Base-by-base conservation (phyloP, 2,888 invertebrate species). In the Tethea ocularis region DNA sequence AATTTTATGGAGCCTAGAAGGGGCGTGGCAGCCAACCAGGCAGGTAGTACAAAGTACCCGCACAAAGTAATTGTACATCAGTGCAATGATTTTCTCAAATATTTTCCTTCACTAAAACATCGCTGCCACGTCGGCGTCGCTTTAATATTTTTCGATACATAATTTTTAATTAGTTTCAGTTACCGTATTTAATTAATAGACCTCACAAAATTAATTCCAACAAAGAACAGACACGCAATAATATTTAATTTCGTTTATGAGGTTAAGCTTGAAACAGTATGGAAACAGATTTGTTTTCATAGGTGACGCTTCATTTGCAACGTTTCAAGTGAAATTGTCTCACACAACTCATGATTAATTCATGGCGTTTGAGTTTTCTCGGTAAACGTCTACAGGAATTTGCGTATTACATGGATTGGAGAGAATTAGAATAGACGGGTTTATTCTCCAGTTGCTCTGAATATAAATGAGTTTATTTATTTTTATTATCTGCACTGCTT, bases 331-430 rank as follows among this genome's bases (percentile, higher is more conserved):
- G 59, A 61, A 59, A 67, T 67, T 66, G 66, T 73, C 62, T 63
- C 64, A 67, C 60, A 60, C 54, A 55, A 8, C 71, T 74, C 73
- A 74, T 76, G 71, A 67, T 68, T 74, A 69, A 76, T 76, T 74
- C 75, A 76, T 56, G 59, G 56, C 56, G 51, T 38, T 59, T 26
- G 51, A 56, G 51, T 38, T 58, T 55, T 57, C 54, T 33, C 33
- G 13, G 54, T 22, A 20, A 53, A 20, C 33, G 15, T 29, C 17
- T n/a, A 8, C 33, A 13, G 33, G 54, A 54, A 54, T 54, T 33
- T 54, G 54, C 54, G 33, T 33, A 11, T 33, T 33, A 33, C 33
- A 33, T 33, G 33, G 22, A 53, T 54, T 33, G 20, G 33, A 33
- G 33, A 13, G 29, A 54, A 54, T 33, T 22, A n/a, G 52, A 26